Conservation (phyloP, 2,113 vertebrate genomes). For the Antechinus stuartii region DNA sequence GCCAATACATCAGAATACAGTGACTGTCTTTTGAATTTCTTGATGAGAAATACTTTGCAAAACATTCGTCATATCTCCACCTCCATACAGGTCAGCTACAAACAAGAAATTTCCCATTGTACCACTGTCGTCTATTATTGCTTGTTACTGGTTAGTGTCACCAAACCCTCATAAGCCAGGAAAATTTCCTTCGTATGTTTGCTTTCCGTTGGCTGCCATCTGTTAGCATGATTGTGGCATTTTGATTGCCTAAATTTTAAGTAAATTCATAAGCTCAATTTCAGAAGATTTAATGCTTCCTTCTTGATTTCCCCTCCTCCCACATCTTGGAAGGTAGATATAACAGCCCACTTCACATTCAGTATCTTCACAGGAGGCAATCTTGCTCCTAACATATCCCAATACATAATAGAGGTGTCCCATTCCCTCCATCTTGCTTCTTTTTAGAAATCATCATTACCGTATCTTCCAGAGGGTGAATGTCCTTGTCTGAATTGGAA, state of each 20-base stretch:
- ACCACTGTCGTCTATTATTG: not conserved
- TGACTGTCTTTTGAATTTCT: constrained; percentile 47
- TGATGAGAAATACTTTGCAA: constrained; percentile 28
- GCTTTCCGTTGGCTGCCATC: not conserved
- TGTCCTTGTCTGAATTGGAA: not conserved
- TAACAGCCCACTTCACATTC: not conserved
- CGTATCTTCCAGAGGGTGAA: not conserved
- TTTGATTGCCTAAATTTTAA: not conserved
- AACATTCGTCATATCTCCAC: not conserved
- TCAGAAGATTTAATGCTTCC: not conserved
- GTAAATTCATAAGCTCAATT: not conserved
- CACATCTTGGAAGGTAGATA: not conserved
- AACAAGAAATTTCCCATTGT: not conserved
- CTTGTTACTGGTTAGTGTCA: not conserved
- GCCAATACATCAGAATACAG: not conserved
- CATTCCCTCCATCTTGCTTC: not conserved
- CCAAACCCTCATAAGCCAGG: not conserved
- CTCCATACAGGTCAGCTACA: constrained; percentile 22
- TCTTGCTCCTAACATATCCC: not conserved
- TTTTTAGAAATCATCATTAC: not conserved
- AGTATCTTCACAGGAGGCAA: not conserved
- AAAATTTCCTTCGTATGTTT: not conserved
- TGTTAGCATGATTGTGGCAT: not conserved
- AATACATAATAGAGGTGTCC: no score
- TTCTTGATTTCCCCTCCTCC: not conserved